Evolutionary conservation across 2,797 vertebrate genomes (phyloP).

Genomic region (Acrossocheilus fasciatus): DNA sequence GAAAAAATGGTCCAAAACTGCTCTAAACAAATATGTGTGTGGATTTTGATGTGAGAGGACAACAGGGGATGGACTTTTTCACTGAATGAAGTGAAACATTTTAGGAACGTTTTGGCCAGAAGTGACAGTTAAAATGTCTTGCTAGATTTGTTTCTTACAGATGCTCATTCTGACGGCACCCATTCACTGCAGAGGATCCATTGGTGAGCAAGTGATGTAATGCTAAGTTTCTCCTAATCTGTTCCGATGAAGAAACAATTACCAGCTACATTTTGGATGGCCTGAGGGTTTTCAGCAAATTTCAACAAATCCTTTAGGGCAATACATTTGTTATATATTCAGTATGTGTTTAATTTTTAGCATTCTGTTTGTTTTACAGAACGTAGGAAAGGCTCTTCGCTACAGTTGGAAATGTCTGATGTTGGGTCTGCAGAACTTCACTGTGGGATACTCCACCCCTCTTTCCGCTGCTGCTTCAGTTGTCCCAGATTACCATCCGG

Average conservation of each 20-base stretch:
- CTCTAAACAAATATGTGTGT: neutral
- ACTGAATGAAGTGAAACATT: neutral
- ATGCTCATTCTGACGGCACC: neutral
- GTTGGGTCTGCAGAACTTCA: slow-evolving; percentile 88
- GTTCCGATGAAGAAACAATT: neutral
- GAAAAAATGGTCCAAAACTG: neutral
- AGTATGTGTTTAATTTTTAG: neutral
- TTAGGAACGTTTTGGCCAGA: neutral
- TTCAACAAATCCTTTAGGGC: neutral
- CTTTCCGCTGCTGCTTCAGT: slow-evolving; percentile 80
- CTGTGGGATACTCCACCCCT: slow-evolving; percentile 84
- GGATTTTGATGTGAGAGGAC: neutral
- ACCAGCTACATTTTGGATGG: neutral
- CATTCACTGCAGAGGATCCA: neutral
- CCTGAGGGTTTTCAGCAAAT: neutral
- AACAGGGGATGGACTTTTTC: neutral
- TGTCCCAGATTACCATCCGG: slow-evolving; percentile 73
- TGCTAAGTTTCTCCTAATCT: neutral
- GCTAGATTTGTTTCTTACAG: neutral
- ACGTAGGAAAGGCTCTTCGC: slow-evolving; percentile 85
- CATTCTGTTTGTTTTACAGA: slow-evolving; percentile 76
- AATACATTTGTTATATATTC: neutral
- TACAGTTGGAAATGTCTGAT: slow-evolving; percentile 90
- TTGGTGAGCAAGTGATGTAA: neutral
- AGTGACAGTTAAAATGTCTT: neutral